A percentile compares a stretch with the other conserved stretches of the same genome.
Conservation (phyloP, 1,140 invertebrate genomes). For the Bombus pascuorum region DNA sequence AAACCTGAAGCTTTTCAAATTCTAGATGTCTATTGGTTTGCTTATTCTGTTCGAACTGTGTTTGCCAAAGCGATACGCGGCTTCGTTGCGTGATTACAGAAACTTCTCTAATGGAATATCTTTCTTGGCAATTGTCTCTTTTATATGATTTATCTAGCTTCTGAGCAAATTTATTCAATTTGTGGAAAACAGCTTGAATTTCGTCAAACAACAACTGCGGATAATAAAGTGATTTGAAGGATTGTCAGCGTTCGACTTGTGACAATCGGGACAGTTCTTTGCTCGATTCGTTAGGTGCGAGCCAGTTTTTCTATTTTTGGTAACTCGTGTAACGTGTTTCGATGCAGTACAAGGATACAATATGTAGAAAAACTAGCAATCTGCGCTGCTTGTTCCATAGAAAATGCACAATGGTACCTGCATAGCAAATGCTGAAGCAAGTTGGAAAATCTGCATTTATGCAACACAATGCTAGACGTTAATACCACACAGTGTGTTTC, state of each 20-base stretch:
- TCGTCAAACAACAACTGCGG: background rate
- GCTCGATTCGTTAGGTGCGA: background rate
- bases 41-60: background rate
- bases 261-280: background rate
- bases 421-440: background rate
- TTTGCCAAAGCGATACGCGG: background rate
- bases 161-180: background rate
- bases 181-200: background rate
- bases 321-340: background rate
- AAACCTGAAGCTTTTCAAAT: background rate
- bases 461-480: background rate
- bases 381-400: no score
- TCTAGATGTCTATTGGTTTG: background rate
- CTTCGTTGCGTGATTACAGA: background rate
- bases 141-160: background rate
- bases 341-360: background rate
- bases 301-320: slow-evolving; percentile 5
- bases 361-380: background rate
- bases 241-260: background rate
- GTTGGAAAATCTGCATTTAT: slow-evolving; percentile 3
- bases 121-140: background rate
- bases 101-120: background rate
- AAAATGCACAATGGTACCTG: background rate
- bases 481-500: background rate
- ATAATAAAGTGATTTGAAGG: background rate